Conservation (phyloP, 1,140 invertebrate genomes). For the Dendroctonus valens region DNA sequence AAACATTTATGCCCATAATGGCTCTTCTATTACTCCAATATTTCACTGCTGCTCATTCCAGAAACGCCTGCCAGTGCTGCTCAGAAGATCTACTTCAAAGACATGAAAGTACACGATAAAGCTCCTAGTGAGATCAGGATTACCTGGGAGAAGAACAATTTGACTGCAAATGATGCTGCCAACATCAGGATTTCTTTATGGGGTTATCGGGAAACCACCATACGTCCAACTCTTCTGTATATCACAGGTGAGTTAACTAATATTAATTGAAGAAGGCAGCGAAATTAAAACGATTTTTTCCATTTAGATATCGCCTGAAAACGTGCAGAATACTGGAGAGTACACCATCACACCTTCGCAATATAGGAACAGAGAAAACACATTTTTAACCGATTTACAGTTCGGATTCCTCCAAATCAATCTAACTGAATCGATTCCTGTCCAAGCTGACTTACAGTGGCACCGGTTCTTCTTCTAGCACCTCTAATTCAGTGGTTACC, state of each 20-base stretch:
- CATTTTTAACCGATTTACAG: conserved; percentile 67
- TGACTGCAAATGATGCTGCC: conserved; percentile 75
- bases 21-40: neutral
- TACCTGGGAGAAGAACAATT: conserved; percentile 80
- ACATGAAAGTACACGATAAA: conserved; percentile 68
- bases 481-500: conserved; percentile 54
- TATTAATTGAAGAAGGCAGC: neutral
- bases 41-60: conserved; percentile 41
- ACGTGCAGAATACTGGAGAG: conserved; percentile 44
- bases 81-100: conserved; percentile 79
- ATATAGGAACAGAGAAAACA: conserved; percentile 66
- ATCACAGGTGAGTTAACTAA: conserved; percentile 49
- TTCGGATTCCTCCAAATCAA: conserved; percentile 92
- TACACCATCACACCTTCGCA: conserved; percentile 48
- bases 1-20: neutral
- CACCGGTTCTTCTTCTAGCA: conserved; percentile 51
- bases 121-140: conserved; percentile 72
- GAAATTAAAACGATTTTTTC: neutral
- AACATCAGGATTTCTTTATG: conserved; percentile 77
- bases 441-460: conserved; percentile 81
- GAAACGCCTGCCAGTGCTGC: conserved; percentile 83
- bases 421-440: conserved; percentile 78
- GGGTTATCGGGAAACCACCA: conserved; percentile 83
- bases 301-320: conserved; percentile 36
- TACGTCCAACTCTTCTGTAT: conserved; percentile 64